Evolutionary conservation across 2,888 invertebrate species (phyloP), one percentile per base, ranked within the genome.

Genomic region (Autographa pulchrina): DNA sequence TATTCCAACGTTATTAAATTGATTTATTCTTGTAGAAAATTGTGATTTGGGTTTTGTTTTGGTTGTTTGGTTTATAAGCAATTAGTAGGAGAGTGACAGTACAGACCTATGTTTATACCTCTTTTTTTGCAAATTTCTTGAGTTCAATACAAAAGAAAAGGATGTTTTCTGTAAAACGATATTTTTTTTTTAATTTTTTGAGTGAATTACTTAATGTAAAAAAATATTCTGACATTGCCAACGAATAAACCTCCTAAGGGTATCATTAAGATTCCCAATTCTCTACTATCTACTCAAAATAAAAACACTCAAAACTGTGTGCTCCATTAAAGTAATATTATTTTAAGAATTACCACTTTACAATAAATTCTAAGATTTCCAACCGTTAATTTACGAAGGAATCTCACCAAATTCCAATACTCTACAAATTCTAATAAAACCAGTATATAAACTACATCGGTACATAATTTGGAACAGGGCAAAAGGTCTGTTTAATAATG

Each of bases 401-500:
- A n/a, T 48, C n/a, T 16, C 48, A n/a, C n/a, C n/a, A 48, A n/a
- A n/a, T 48, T 48, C 48, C n/a, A n/a, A 7, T 32, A 59, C 6
- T 31, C 25, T 32, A 16, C 31, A 59, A 59, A 59, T 59, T 59
- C 59, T 16, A 32, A 7, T n/a, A 32, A 31, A 43, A 59, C 48
- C 38, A 43, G 25, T 54, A 64, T 80, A 65, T 43, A 41, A 38
- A 74, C 25, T 61, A 64, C 25, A 38, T 13, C 52, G 25, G 14
- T 16, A 74, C 31, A 32, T 59, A 67, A 68, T 58, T 59, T 63
- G 43, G 65, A 20, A 20, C 54, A 71, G 60, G 54, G 14, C 31
- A 71, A 71, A 25, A 76, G 77, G 77, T 73, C 72, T 38, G 52
- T 54, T 56, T 48, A 71, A 83, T 80, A 80, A 80, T 70, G 18